Base-by-base conservation (phyloP, 2,113 vertebrate genomes). In the Coryphaenoides rupestris region DNA sequence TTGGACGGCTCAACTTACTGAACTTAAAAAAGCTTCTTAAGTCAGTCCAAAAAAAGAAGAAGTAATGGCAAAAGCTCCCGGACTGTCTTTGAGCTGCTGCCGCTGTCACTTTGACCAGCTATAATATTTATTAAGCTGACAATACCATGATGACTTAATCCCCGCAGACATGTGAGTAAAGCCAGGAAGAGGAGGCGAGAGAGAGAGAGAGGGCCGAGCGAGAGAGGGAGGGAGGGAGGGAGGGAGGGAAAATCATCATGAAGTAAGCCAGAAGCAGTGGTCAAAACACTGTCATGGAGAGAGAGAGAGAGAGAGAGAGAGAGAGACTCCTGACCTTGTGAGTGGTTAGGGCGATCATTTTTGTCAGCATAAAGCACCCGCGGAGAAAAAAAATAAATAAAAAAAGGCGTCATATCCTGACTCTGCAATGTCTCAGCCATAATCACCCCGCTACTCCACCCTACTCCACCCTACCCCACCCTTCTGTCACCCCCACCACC, bases 331-430 rank as follows among this genome's bases (percentile, higher is more conserved):
- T 75, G 83, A 84, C 85, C 81, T 86, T 81, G 79, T 73, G 70
- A 58, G 66, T 49, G 64, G 40, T 68, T 82, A 67, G 66, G 77
- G 75, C 74, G 79, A 85, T 84, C 17, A 63, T 78, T 86, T 87
- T 83, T 85, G 82, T 85, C 86, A 83, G 83, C 72, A 76, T 80
- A 82, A 88, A 84, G n/a, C n/a, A n/a, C n/a, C n/a, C n/a, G n/a
- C n/a, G n/a, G n/a, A n/a, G n/a, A 26, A 26, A 26, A 3, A 26
- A 26, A 26, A 26, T 26, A 26, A 26, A n/a, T n/a, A n/a, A 40
- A 40, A 40, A 40, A 40, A 40, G 33, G 33, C 33, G 82, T 69
- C 76, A 90, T 79, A 75, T 75, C 84, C 81, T 87, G 81, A 89
- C 79, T 77, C 73, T 59, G 83, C 84, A 86, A 63, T 68, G 80